These are phyloP conservation scores for Serinus canaria DNA, from an alignment of 2,113 vertebrate species.

Conservation along the genomic window DNA sequence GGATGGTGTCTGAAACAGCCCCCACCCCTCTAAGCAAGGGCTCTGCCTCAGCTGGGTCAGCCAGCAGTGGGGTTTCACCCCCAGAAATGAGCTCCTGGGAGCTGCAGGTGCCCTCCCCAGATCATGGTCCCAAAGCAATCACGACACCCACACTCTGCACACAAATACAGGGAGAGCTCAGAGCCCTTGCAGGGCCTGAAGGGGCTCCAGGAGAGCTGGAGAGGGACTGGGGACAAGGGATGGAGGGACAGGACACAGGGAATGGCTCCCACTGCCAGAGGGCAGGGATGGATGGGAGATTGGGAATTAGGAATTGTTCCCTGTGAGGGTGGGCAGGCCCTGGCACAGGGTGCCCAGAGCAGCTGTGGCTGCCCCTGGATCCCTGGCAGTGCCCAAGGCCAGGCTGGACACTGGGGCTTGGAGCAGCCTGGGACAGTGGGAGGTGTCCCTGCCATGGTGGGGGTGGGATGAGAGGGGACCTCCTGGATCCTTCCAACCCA, in stretches of 20 bases:
- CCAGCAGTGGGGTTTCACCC: background rate
- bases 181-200: background rate
- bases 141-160: background rate
- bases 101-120: background rate
- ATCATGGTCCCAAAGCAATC: background rate
- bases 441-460: background rate
- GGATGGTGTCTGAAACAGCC: background rate
- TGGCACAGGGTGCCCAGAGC: background rate
- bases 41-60: background rate
- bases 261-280: background rate
- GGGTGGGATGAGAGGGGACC: background rate
- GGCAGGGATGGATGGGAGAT: background rate
- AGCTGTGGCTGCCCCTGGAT: background rate
- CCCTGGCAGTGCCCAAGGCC: background rate
- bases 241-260: background rate
- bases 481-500: fast-evolving
- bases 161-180: fast-evolving
- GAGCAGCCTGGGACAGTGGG: background rate
- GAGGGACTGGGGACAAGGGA: background rate
- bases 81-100: background rate
- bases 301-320: background rate
- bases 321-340: fast-evolving
- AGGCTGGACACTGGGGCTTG: background rate
- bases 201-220: background rate
- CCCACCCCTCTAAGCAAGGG: background rate